These are phyloP conservation scores for Oplegnathus fasciatus DNA, from an alignment of 2,113 vertebrate species.

Conservation along the genomic window DNA sequence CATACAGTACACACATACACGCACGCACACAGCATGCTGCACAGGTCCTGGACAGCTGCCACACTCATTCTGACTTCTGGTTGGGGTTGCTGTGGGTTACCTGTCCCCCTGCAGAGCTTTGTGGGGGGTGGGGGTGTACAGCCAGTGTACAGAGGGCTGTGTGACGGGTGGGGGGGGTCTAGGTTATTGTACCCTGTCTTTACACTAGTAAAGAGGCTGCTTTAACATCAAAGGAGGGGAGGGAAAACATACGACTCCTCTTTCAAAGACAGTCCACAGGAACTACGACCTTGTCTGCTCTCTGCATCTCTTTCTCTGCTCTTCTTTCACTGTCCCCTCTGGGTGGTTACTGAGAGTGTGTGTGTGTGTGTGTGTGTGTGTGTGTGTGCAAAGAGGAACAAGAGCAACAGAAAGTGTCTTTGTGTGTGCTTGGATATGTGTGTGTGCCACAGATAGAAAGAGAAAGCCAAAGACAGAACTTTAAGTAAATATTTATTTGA, in stretches of 20 bases:
- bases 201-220: slow-evolving; percentile 74
- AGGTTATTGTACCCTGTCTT: slow-evolving; percentile 72
- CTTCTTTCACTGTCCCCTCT: slow-evolving; percentile 70
- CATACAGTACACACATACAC: slow-evolving; percentile 18
- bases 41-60: slow-evolving; percentile 74
- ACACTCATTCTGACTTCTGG: slow-evolving; percentile 72
- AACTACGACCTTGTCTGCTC: slow-evolving; percentile 74
- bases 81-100: slow-evolving; percentile 75
- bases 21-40: slow-evolving; percentile 23
- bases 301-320: slow-evolving; percentile 64
- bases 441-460: neutral
- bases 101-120: slow-evolving; percentile 69
- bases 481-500: slow-evolving; percentile 35
- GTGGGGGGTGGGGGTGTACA: slow-evolving; percentile 58
- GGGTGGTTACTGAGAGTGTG: slow-evolving; percentile 53
- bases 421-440: slow-evolving; percentile 12
- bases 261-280: slow-evolving; percentile 80
- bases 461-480: slow-evolving; percentile 23
- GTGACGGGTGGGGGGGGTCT: slow-evolving; percentile 37
- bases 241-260: slow-evolving; percentile 66
- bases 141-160: slow-evolving; percentile 46
- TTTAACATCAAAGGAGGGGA: slow-evolving; percentile 80
- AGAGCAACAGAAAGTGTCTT: slow-evolving; percentile 36
- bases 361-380: slow-evolving; percentile 30
- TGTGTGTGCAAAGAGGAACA: slow-evolving; percentile 2